Percentiles rank a stretch among this genome's conserved stretches.
Evolutionary conservation across 2,888 invertebrate species (phyloP).

Genomic region (Branchellion lobata): DNA sequence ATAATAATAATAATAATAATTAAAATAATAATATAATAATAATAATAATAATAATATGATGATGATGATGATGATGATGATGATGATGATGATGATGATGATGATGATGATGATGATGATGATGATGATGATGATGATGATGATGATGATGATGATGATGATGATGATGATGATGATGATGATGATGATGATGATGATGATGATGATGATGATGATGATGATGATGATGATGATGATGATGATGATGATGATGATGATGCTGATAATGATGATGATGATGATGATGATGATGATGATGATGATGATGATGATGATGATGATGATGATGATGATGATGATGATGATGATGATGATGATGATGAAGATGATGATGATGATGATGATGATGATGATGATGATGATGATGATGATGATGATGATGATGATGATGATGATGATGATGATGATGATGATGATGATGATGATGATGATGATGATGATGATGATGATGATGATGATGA

Average conservation of each 20-base stretch:
- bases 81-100: neutral
- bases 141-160: constrained; percentile 31
- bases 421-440: constrained; percentile 15
- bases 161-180: constrained; percentile 29
- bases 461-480: constrained; percentile 29
- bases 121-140: constrained; percentile 20
- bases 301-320: neutral
- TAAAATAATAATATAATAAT: no score
- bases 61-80: neutral
- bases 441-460: constrained; percentile 30
- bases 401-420: constrained; percentile 22
- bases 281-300: neutral
- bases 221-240: constrained; percentile 17
- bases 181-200: constrained; percentile 25
- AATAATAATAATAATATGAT: no score
- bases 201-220: constrained; percentile 36
- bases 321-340: constrained; percentile 33
- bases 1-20: no score
- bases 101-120: constrained; percentile 17
- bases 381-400: constrained; percentile 35
- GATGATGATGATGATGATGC: no score
- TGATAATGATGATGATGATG: neutral
- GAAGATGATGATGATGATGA: constrained; percentile 22
- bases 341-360: constrained; percentile 31
- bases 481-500: constrained; percentile 25